phyloP scores from a whole-genome alignment of 2,113 vertebrate genomes.

The Zosterops japonicus region DNA sequence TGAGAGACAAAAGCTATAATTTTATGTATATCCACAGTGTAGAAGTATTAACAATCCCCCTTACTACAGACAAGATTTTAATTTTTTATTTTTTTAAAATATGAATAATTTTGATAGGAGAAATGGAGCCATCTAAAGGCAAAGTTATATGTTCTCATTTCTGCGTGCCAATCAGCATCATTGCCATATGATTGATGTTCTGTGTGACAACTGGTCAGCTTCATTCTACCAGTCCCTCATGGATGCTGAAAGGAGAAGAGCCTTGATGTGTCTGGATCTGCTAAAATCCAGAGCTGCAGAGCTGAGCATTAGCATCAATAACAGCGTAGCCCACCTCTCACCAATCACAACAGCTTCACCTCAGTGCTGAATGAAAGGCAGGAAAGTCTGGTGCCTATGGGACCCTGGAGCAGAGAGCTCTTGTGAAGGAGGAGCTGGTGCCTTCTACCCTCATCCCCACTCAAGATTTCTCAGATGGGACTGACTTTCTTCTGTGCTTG shows the following conservation, averaged over 20 bases:
- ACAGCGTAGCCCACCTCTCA: background rate
- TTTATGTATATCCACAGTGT: background rate
- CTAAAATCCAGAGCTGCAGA: background rate
- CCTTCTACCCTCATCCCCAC: background rate
- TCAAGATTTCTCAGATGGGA: background rate
- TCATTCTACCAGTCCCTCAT: background rate
- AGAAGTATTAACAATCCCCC: background rate
- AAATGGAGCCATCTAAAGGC: background rate
- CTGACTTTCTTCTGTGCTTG: background rate
- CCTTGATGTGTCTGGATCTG: background rate
- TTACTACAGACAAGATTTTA: background rate
- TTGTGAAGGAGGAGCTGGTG: background rate
- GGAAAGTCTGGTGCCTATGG: background rate
- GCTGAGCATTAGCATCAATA: background rate
- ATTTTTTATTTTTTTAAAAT: background rate
- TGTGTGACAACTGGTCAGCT: background rate
- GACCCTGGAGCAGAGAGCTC: background rate
- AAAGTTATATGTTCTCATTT: background rate
- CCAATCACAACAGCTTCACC: background rate
- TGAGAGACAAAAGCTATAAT: background rate
- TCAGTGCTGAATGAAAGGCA: background rate
- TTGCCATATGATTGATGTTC: rapidly evolving
- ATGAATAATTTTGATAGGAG: background rate
- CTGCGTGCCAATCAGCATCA: background rate
- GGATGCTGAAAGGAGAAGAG: background rate